These are phyloP conservation scores for Leucania comma DNA, from an alignment of 2,888 invertebrate species.

Conservation along the genomic window DNA sequence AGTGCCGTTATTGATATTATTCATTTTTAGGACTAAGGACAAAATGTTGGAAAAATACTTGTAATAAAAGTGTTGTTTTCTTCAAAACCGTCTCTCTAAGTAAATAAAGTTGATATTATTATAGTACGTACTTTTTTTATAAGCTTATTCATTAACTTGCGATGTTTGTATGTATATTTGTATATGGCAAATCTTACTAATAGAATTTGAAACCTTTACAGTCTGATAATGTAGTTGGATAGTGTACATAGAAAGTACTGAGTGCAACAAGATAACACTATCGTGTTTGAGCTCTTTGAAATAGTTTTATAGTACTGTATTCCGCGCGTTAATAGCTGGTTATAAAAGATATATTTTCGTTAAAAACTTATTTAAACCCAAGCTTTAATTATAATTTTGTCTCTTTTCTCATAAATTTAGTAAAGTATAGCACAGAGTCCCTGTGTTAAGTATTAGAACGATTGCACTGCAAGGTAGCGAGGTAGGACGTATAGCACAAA, in stretches of 20 bases:
- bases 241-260: too few relatives aligned
- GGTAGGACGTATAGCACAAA: conserved; percentile 24
- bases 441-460: conserved; percentile 7
- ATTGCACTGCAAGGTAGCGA: not conserved
- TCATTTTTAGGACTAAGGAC: not conserved
- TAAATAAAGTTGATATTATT: conserved; percentile 6
- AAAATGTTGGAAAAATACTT: not conserved
- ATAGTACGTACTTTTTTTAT: not conserved
- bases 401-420: conserved; percentile 3
- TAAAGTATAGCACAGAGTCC: not conserved
- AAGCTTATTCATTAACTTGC: too few relatives aligned
- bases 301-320: too few relatives aligned
- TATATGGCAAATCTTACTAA: too few relatives aligned
- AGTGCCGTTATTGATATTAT: conserved; percentile 21
- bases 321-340: too few relatives aligned
- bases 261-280: too few relatives aligned
- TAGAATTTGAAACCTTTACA: too few relatives aligned
- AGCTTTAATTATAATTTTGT: conserved; percentile 1
- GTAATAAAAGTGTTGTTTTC: not conserved
- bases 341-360: too few relatives aligned
- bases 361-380: not conserved
- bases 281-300: too few relatives aligned
- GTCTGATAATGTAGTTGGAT: too few relatives aligned
- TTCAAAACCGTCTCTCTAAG: not conserved
- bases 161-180: too few relatives aligned